A percentile compares a stretch with the other conserved stretches of the same genome.
These are phyloP conservation scores for Lasioglossum leucozonium DNA, from an alignment of 2,888 invertebrate species.

Conservation along the genomic window DNA sequence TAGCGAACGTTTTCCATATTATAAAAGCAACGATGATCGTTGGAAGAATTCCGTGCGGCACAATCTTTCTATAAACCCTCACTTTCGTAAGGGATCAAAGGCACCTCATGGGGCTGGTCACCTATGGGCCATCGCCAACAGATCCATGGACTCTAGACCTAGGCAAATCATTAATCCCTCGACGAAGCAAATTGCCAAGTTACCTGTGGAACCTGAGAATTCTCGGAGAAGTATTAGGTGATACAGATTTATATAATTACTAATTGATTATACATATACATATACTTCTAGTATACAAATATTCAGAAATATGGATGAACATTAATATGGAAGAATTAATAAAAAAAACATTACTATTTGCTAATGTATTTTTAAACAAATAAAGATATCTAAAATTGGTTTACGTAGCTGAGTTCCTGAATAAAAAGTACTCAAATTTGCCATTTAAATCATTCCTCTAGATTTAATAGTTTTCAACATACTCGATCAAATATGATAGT, in stretches of 20 bases:
- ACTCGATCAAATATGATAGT: neutral
- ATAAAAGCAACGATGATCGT: conserved; percentile 95
- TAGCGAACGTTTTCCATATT: conserved; percentile 95
- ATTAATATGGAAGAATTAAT: neutral
- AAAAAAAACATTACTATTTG: neutral
- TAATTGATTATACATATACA: neutral
- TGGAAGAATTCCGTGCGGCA: conserved; percentile 97
- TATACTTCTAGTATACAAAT: neutral
- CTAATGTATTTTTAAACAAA: neutral
- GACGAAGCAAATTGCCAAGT: conserved; percentile 35
- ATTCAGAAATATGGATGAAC: neutral
- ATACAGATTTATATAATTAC: neutral
- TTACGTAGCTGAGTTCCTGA: neutral
- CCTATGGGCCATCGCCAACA: conserved; percentile 93
- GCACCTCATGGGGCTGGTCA: conserved; percentile 95
- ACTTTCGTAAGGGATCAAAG: conserved; percentile 94
- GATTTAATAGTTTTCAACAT: neutral
- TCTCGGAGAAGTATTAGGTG: conserved; percentile 43
- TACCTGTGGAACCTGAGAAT: conserved; percentile 28
- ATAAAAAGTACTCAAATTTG: neutral
- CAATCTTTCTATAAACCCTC: conserved; percentile 96
- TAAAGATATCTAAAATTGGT: neutral
- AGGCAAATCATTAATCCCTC: conserved; percentile 40
- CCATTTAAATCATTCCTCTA: neutral
- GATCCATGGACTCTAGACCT: conserved; percentile 69